Conservation (phyloP, 2,888 invertebrate species). For the Nomada hirtipes region DNA sequence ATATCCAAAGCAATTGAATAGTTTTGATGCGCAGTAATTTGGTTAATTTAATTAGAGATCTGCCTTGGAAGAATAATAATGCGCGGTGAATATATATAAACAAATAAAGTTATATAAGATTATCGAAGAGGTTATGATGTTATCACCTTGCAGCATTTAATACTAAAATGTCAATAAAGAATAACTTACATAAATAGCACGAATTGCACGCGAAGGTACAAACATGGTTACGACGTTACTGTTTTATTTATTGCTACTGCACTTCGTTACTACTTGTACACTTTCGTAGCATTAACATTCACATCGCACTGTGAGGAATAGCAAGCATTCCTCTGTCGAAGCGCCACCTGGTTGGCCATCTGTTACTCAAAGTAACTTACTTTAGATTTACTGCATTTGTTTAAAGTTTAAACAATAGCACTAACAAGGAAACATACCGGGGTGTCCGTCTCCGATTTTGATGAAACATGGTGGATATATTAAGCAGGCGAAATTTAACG, state of each 20-base stretch:
- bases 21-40: neutral
- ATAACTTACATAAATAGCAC: conserved; percentile 59
- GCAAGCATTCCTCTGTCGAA: neutral
- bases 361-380: too few species aligned
- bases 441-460: too few species aligned
- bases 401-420: too few species aligned
- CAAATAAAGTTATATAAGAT: conserved; percentile 51
- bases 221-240: conserved; percentile 46
- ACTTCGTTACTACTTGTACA: conserved; percentile 3
- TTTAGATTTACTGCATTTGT: too few species aligned
- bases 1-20: neutral
- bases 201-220: conserved; percentile 42
- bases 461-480: too few species aligned
- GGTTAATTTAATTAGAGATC: neutral
- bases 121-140: conserved; percentile 49
- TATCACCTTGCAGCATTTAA: neutral
- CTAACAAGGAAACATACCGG: too few species aligned
- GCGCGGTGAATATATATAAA: conserved; percentile 8
- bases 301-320: neutral
- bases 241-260: conserved; percentile 19
- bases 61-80: neutral
- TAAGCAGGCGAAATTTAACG: too few species aligned
- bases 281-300: conserved; percentile 11
- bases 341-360: neutral
- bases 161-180: neutral